phyloP scores from a whole-genome alignment of 2,113 vertebrate genomes.

The Carassius auratus region DNA sequence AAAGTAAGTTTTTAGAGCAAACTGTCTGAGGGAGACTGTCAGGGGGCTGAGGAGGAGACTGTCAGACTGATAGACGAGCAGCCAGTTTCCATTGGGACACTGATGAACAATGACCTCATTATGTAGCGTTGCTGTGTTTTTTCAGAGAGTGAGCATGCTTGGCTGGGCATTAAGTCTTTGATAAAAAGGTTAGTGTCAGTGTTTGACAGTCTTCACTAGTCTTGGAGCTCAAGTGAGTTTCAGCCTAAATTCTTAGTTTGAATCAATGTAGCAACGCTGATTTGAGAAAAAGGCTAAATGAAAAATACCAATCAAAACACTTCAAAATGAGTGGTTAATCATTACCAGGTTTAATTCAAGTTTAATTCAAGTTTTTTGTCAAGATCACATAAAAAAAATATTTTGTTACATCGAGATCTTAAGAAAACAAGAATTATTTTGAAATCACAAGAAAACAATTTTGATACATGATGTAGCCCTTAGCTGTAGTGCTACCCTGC shows the following conservation, averaged over 20 bases:
- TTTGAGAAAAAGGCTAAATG: background rate
- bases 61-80: slow-evolving; percentile 21
- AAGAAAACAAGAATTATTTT: too few species aligned
- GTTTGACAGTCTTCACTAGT: background rate
- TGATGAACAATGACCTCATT: slow-evolving; percentile 32
- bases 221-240: background rate
- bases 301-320: background rate
- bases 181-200: slow-evolving; percentile 28
- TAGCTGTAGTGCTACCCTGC: slow-evolving; percentile 20
- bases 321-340: background rate
- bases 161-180: slow-evolving; percentile 27
- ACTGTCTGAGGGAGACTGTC: slow-evolving; percentile 10
- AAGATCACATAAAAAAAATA: too few species aligned
- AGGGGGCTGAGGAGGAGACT: slow-evolving; percentile 16
- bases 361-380: too few species aligned
- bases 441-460: too few species aligned
- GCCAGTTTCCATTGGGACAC: slow-evolving; percentile 5
- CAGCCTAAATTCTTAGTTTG: background rate
- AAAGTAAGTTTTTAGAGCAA: slow-evolving; percentile 24
- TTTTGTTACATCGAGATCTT: too few species aligned
- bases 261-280: background rate
- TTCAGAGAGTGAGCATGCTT: slow-evolving; percentile 14
- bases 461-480: slow-evolving; percentile 9
- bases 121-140: background rate
- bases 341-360: background rate